Percentiles rank a stretch among this genome's conserved stretches.
Evolutionary conservation across 2,888 invertebrate species (phyloP).

Genomic region (Zootermopsis nevadensis): DNA sequence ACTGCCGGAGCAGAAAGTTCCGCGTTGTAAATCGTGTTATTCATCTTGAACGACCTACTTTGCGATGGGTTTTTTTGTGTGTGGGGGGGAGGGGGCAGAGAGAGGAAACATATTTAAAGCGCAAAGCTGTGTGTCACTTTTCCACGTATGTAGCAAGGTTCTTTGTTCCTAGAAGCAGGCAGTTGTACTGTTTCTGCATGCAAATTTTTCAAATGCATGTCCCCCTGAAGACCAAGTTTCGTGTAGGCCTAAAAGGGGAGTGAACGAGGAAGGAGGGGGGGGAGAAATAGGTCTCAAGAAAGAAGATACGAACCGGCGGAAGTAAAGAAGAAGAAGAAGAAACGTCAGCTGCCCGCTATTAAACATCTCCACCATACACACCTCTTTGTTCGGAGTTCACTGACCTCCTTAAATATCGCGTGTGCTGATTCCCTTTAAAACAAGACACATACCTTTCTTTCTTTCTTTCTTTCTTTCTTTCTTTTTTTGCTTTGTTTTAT

Average conservation of each 20-base stretch:
- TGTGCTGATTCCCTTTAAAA: slow-evolving; percentile 8
- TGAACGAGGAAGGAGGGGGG: not conserved
- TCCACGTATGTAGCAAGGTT: not conserved
- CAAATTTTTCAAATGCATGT: slow-evolving; percentile 2
- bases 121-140: not conserved
- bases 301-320: not conserved
- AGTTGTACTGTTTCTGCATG: not conserved
- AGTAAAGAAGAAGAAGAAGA: not conserved
- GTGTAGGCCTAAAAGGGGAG: not conserved
- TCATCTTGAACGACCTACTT: no score
- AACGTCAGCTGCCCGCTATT: slow-evolving; percentile 5
- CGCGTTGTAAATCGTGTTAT: no score
- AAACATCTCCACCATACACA: not conserved
- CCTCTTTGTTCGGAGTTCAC: slow-evolving; percentile 14
- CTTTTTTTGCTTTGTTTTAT: not conserved
- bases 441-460: slow-evolving; percentile 19
- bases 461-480: not conserved
- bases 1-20: no score
- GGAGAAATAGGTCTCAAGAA: not conserved
- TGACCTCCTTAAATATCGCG: slow-evolving; percentile 16
- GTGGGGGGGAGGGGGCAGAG: no score
- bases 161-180: not conserved
- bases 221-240: not conserved
- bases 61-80: no score
- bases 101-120: no score